Base-by-base conservation (phyloP, 2,113 vertebrate genomes). In the Microcebus jonahi region DNA sequence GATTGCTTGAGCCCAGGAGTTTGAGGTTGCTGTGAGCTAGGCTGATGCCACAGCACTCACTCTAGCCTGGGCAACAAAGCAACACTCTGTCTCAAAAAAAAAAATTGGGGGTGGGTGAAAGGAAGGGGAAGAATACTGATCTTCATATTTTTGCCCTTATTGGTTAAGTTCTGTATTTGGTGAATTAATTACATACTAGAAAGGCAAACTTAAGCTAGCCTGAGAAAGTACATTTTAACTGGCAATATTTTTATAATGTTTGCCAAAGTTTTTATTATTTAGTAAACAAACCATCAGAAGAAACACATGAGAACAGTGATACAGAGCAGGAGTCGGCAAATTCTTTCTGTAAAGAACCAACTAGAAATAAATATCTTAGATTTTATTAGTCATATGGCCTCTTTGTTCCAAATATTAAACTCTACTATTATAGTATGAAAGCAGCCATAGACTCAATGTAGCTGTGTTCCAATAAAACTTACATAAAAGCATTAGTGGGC, bases 211-310 rank as follows among this genome's bases (percentile, higher is more conserved):
- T 73, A 82, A 59, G 36, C 25, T 68, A 76, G 68, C 13, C 18
- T 73, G 39, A 80, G 90, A 84, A 75, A 15, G 53, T 70, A 87
- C 18, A 80, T 67, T 80, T 94, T 76, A 88, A 94, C 27, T 57
- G 11, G 34, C 50, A 68, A 80, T 36, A 59, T 88, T 71, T 88
- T 94, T 87, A 91, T 10, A 61, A 83, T 48, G 23, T 84, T 84
- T 5, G 5, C 88, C 88, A 17, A 88, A 87, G 39, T 92, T 90
- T 84, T 75, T 83, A 48, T 61, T 65, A 84, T 48, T 79, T 82
- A 5, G 14, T 53, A 80, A 94, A 70, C 23, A 81, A 59, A 50
- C 9, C 5, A 77, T 73, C 18, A 68, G 39, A 59, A 86, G 50
- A 79, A 92, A 93, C 48, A 31, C 25, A 88, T 23, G 50, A 97